Evolutionary conservation across 2,888 invertebrate species (phyloP).

Genomic region (Macroteleia sp.): DNA sequence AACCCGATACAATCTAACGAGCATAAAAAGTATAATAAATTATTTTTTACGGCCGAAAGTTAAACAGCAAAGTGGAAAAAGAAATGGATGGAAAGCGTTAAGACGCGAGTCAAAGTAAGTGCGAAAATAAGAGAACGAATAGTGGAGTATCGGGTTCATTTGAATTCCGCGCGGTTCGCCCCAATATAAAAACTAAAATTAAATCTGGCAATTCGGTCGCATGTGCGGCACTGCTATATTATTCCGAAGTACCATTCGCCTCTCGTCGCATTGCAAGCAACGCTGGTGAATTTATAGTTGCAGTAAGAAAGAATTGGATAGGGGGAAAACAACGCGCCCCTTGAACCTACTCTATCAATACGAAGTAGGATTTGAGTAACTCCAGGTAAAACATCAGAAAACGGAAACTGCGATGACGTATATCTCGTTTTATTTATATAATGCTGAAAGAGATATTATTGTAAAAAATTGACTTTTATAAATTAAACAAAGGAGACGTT

Average conservation of each 20-base stretch:
- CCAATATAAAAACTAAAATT: slow-evolving; percentile 69
- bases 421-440: neutral
- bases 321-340: slow-evolving; percentile 42
- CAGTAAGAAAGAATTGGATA: slow-evolving; percentile 51
- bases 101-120: no score
- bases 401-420: slow-evolving; percentile 13
- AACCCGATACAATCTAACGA: no score
- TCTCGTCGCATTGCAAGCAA: slow-evolving; percentile 64
- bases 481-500: no score
- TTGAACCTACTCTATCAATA: slow-evolving; percentile 39
- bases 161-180: slow-evolving; percentile 60
- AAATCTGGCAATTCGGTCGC: slow-evolving; percentile 69
- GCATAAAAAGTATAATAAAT: no score
- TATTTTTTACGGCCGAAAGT: no score
- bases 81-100: no score
- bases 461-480: neutral
- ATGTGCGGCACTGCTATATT: slow-evolving; percentile 63
- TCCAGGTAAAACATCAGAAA: slow-evolving; percentile 27
- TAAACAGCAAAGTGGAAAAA: no score
- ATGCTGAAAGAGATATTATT: neutral
- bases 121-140: no score
- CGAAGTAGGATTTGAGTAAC: slow-evolving; percentile 35
- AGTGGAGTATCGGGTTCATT: no score
- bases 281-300: slow-evolving; percentile 67
- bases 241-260: slow-evolving; percentile 62